Base-by-base conservation (phyloP, 1,140 invertebrate genomes). In the Tetramorium parvispinum region DNA sequence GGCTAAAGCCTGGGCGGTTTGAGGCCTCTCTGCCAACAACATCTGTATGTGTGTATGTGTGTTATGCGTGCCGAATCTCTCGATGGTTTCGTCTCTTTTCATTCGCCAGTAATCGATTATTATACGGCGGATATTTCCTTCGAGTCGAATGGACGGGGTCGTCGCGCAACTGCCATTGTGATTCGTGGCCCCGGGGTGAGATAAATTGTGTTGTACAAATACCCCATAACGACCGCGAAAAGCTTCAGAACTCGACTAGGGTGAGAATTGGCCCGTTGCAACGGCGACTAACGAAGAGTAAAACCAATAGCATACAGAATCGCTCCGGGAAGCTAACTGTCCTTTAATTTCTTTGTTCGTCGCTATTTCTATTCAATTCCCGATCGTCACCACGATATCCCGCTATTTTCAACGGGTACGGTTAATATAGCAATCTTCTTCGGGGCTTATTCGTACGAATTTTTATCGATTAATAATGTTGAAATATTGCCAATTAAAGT, bases 191-290 rank as follows among this genome's bases (percentile, higher is more conserved):
- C 40, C 71, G 63, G 66, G 77, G 85, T 82, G 87, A 90, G 88
- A 89, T 91, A 93, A 93, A 93, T 93, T 93, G 91, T 92, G 92
- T 90, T 92, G 92, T 92, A 90, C 89, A 92, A 92, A 91, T 91
- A 89, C 85, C 86, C 65, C 81, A 66, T 86, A 88, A 87, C 82
- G 85, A 87, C 43, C 85, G 57, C 65, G 87, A 75, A 78, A 76
- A 71, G 85, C 53, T 77, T 82, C 18, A 32, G 71, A 51, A 51
- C 46, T 65, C 46, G 73, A 40, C 63, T 77, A 65, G 82, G 59
- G 73, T 37, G 75, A 79, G 87, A 88, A 85, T 89, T 79, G 87
- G 73, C 49, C 46, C 73, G 49, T 76, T 87, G 79, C 75, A 70
- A 75, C 24, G 40, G 70, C 61, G 27, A 40, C 10, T 53, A 81